phyloP scores from a whole-genome alignment of 1,140 invertebrate species.

The Holotrichia oblita region DNA sequence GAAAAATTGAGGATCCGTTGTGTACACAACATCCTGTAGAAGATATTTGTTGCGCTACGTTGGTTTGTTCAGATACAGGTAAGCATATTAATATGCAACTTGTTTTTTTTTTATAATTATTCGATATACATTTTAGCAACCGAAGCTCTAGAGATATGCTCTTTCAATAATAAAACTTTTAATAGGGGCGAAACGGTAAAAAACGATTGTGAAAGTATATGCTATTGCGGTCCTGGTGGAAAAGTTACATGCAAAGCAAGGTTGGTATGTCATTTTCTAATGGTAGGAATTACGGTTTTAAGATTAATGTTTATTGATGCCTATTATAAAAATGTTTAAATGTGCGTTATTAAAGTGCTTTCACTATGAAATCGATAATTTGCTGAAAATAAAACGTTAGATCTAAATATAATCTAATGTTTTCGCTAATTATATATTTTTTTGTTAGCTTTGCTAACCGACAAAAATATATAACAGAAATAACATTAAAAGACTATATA shows the following conservation, averaged over 20 bases:
- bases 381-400: too few species aligned
- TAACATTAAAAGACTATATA: too few species aligned
- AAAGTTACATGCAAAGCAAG: constrained; percentile 77
- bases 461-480: too few species aligned
- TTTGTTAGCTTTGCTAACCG: too few species aligned
- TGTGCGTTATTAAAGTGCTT: too few species aligned
- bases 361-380: too few species aligned
- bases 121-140: constrained; percentile 50
- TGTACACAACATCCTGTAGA: constrained; percentile 76
- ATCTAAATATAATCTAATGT: too few species aligned
- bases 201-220: constrained; percentile 81
- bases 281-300: neutral
- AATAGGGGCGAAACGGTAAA: constrained; percentile 76
- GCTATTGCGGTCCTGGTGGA: constrained; percentile 78
- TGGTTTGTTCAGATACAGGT: constrained; percentile 71
- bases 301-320: neutral
- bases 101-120: neutral
- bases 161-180: constrained; percentile 79
- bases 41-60: constrained; percentile 80
- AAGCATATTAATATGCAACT: neutral
- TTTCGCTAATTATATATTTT: too few species aligned
- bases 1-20: constrained; percentile 72
- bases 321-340: too few species aligned
- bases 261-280: constrained; percentile 51
- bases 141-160: constrained; percentile 69